Evolutionary conservation across 2,113 vertebrate species (phyloP).

Genomic region (Etheostoma spectabile): DNA sequence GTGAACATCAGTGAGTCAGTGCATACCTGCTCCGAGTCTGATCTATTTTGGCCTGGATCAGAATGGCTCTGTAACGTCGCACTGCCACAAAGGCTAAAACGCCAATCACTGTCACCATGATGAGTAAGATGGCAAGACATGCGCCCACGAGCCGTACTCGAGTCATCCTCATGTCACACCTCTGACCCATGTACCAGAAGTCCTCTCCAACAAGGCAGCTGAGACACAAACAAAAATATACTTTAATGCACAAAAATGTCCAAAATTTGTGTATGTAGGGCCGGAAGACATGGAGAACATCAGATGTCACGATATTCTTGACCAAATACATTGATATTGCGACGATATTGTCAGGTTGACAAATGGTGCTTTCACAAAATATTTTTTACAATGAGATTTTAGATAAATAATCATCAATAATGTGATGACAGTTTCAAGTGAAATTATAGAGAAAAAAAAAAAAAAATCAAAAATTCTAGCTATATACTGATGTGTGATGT

Average conservation of each 20-base stretch:
- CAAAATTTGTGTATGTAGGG: not conserved
- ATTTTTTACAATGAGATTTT: too few species aligned
- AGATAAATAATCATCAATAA: too few species aligned
- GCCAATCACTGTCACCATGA: constrained; percentile 77
- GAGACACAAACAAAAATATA: not conserved
- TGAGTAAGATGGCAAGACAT: constrained; percentile 82
- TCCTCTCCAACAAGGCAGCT: constrained; percentile 90
- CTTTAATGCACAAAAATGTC: not conserved
- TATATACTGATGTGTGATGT: too few species aligned
- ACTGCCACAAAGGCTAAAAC: constrained; percentile 81
- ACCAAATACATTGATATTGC: too few species aligned
- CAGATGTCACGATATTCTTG: too few species aligned
- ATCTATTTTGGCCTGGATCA: constrained; percentile 89
- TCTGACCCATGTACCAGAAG: constrained; percentile 91
- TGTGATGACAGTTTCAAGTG: too few species aligned
- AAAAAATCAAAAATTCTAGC: too few species aligned
- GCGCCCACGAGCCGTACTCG: constrained; percentile 82
- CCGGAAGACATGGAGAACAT: too few species aligned
- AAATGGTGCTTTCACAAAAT: too few species aligned
- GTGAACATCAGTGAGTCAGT: not conserved
- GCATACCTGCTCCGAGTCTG: constrained; percentile 91
- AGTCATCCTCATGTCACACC: constrained; percentile 89
- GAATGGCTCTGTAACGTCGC: constrained; percentile 85
- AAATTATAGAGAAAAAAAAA: too few species aligned
- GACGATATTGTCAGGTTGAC: too few species aligned